Conservation (phyloP, 2,888 invertebrate genomes). For the Chaetogeoica ovagalla region DNA sequence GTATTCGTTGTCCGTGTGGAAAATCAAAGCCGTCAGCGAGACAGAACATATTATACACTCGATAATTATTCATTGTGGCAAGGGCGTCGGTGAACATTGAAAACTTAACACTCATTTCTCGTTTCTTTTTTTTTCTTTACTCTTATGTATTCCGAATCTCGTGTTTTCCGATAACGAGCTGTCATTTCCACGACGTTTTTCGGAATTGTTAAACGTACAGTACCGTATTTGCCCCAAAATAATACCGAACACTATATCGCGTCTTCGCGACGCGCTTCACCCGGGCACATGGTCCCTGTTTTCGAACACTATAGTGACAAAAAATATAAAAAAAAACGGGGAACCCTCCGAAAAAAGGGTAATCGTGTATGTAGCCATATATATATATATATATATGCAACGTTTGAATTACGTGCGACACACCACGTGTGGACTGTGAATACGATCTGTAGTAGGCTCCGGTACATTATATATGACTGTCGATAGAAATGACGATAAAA, state of each 20-base stretch:
- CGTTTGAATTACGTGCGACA: constrained; percentile 1
- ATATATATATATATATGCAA: neutral
- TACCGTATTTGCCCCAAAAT: neutral
- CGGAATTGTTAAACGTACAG: constrained; percentile 17
- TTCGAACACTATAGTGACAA: neutral
- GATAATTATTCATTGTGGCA: neutral
- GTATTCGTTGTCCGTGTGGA: neutral
- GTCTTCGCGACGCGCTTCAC: neutral
- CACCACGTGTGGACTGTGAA: constrained; percentile 1
- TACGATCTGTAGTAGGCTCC: constrained; percentile 2
- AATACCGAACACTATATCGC: constrained; percentile 2
- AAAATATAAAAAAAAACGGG: neutral
- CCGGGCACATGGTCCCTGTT: too few species aligned
- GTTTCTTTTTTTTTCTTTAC: too few species aligned
- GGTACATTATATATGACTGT: constrained; percentile 33
- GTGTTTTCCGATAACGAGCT: constrained; percentile 31
- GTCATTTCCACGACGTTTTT: constrained; percentile 18
- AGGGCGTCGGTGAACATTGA: neutral
- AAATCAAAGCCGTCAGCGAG: neutral
- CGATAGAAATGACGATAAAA: constrained; percentile 42
- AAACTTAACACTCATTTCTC: constrained; percentile 16
- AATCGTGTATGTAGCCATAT: neutral
- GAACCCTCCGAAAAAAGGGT: constrained; percentile 18
- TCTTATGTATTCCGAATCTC: neutral
- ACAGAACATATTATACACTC: constrained; percentile 13